Percentiles rank a stretch among this genome's conserved stretches.
Evolutionary conservation across 2,888 invertebrate genomes (phyloP).

Genomic region (Clivina fossor): DNA sequence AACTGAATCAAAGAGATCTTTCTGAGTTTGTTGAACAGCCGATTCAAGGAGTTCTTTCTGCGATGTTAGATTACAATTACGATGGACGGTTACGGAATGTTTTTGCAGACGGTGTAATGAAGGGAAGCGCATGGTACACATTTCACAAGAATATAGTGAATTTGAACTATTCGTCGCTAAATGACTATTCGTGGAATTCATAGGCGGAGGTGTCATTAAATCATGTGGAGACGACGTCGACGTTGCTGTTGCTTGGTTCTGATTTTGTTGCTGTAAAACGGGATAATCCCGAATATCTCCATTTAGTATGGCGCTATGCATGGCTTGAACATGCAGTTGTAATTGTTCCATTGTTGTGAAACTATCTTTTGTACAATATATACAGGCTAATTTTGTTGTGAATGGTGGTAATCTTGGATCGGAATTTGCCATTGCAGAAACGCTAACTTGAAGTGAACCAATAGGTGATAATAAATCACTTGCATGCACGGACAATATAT

Average conservation of each 20-base stretch:
- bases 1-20: too few species aligned
- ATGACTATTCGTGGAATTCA: conserved; percentile 17
- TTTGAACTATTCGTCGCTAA: conserved; percentile 36
- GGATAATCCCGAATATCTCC: conserved; percentile 50
- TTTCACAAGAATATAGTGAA: conserved; percentile 62
- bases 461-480: conserved; percentile 42
- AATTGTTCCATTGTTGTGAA: conserved; percentile 82
- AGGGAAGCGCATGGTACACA: conserved; percentile 73
- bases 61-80: conserved; percentile 39
- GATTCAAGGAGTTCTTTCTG: conserved; percentile 18
- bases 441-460: background rate
- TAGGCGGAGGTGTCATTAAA: conserved; percentile 46
- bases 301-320: conserved; percentile 70
- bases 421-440: conserved; percentile 44
- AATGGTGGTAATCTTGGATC: conserved; percentile 45
- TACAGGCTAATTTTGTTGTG: conserved; percentile 67
- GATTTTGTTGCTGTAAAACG: conserved; percentile 14
- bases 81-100: conserved; percentile 59
- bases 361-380: conserved; percentile 83
- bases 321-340: conserved; percentile 79
- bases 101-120: conserved; percentile 64
- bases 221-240: conserved; percentile 34
- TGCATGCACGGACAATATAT: conserved; percentile 56
- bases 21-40: too few species aligned
- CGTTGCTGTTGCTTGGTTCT: too few species aligned